Evolutionary conservation across 2,888 invertebrate genomes (phyloP).

Genomic region (Orchesella flavescens): DNA sequence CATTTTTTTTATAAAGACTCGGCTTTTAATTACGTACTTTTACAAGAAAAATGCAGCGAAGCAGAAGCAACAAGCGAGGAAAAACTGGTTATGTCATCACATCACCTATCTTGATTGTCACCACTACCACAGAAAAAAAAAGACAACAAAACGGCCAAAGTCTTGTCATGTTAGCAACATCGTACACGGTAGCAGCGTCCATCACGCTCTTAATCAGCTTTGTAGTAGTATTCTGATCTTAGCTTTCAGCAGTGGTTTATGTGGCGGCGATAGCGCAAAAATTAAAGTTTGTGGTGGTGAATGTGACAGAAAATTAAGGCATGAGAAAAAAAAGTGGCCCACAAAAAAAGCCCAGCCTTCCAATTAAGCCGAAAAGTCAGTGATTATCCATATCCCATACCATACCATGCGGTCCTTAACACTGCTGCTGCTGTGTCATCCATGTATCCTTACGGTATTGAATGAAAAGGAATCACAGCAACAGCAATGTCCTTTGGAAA

Average conservation of each 20-base stretch:
- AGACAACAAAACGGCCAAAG: neutral
- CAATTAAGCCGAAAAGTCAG: conserved; percentile 35
- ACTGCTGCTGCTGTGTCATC: conserved; percentile 39
- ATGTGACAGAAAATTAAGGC: neutral
- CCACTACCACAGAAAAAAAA: neutral
- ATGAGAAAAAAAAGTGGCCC: neutral
- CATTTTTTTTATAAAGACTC: neutral
- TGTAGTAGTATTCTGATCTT: no score
- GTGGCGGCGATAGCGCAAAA: no score
- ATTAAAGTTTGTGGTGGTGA: no score
- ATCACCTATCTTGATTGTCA: conserved; percentile 29
- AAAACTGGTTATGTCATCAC: conserved; percentile 61
- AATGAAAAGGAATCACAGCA: neutral
- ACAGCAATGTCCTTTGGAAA: neutral
- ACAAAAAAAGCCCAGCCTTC: conserved; percentile 29
- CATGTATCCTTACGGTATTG: neutral
- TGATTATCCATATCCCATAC: conserved; percentile 1
- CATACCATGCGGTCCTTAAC: neutral
- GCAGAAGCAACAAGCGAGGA: conserved; percentile 20
- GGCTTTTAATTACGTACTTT: neutral
- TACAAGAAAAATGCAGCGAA: neutral
- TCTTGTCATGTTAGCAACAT: conserved; percentile 44
- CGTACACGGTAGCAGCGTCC: conserved; percentile 30
- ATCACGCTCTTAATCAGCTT: conserved; percentile 60
- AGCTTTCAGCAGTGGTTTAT: no score